A percentile compares a stretch with the other conserved stretches of the same genome.
Conservation (phyloP, 2,797 vertebrate species). For the Syncerus caffer region DNA sequence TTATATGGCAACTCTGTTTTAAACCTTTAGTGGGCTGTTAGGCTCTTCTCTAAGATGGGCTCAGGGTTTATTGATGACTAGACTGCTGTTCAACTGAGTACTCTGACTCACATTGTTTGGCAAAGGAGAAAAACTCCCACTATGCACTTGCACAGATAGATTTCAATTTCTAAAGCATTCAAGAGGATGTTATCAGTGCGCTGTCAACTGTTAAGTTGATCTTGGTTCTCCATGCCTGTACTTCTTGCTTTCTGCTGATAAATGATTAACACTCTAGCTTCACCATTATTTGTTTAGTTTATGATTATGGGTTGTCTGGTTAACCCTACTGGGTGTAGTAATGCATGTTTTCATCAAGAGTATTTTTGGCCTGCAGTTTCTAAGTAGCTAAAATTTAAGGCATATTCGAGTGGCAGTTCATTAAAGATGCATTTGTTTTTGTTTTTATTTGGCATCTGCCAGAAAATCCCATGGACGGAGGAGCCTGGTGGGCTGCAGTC, state of each 20-base stretch:
- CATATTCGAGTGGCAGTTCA: neutral
- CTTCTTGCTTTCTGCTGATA: neutral
- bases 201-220: neutral
- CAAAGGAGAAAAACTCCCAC: slow-evolving; percentile 9
- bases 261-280: neutral
- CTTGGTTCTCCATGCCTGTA: neutral
- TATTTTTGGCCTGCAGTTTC: slow-evolving; percentile 13
- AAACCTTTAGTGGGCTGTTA: slow-evolving; percentile 13
- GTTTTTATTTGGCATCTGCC: neutral
- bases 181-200: neutral
- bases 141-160: neutral
- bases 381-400: slow-evolving; percentile 46
- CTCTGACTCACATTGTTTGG: neutral
- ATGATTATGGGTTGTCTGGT: neutral
- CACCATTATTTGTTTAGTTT: slow-evolving; percentile 9
- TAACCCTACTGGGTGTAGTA: slow-evolving; percentile 16
- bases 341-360: slow-evolving; percentile 21
- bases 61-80: slow-evolving; percentile 34
- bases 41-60: neutral
- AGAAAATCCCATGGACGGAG: too few relatives aligned
- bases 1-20: slow-evolving; percentile 30
- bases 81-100: slow-evolving; percentile 44
- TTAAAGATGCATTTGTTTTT: neutral
- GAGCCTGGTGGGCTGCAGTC: too few relatives aligned
- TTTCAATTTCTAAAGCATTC: neutral